Evolutionary conservation across 2,113 vertebrate genomes (phyloP).

Genomic region (Microtus richardsoni): DNA sequence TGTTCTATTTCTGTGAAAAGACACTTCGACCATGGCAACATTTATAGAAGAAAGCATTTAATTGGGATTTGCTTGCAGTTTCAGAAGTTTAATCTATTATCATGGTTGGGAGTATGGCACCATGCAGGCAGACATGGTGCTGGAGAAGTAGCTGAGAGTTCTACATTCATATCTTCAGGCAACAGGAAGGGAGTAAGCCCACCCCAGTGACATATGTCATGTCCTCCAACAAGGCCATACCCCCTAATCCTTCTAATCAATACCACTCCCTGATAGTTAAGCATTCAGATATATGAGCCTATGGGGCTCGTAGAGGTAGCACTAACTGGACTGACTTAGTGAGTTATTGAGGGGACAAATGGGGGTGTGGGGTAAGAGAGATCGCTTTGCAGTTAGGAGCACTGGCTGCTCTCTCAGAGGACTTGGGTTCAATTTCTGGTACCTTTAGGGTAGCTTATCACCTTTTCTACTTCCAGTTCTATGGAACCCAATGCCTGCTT

Average conservation of each 20-base stretch:
- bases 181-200: not conserved
- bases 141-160: not conserved
- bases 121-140: not conserved
- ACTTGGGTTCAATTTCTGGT: not conserved
- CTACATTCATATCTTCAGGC: not conserved
- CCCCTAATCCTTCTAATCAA: not conserved
- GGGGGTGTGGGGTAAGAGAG: accelerated
- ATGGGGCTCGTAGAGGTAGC: not conserved
- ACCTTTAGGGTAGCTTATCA: not conserved
- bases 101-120: not conserved
- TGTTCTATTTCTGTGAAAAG: not conserved
- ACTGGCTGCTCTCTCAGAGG: not conserved
- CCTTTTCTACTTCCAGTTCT: not conserved
- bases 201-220: not conserved
- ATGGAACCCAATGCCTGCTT: not conserved
- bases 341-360: too few species aligned
- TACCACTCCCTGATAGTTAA: not conserved
- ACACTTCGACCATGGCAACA: not conserved
- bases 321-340: not conserved
- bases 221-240: not conserved
- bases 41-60: not conserved
- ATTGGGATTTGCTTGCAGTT: not conserved
- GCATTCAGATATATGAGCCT: not conserved
- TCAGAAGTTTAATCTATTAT: not conserved
- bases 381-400: not conserved